Base-by-base conservation (phyloP, 2,888 invertebrate genomes). In the Gandaritis pyraliata region DNA sequence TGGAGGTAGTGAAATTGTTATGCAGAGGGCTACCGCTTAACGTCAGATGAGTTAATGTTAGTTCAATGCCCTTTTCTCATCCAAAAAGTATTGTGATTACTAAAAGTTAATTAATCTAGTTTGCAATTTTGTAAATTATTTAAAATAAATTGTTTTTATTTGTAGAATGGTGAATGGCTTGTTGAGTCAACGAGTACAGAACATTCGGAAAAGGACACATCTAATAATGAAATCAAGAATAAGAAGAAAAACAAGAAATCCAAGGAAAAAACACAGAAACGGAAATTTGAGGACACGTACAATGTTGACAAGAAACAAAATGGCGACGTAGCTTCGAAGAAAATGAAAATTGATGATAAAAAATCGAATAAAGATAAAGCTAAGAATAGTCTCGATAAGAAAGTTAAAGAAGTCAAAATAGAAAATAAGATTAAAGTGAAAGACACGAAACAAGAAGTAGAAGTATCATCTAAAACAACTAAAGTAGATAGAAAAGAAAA, bases 161-260 rank as follows among this genome's bases (percentile, higher is more conserved):
- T 47, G 7, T 78, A 90, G 90, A 83, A 79, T 36, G 83, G 82
- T 6, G 82, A 75, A 1, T 86, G 88, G 86, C 68, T 83, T 61
- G 81, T 87, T 0, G 87, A 86, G 46, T 16, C 81, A 0, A 71
- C 77, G 0, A 64, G 74, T 1, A 72, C 79, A 29, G 75, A 77
- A 1, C 73, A 78, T 15, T 73, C 77, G 56, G 81, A 80, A 52
- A 77, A 75, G 49, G 73, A 79, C 38, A 68, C 72, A 2, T 72
- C 74, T 0, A 76, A 81, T 57, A 84, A 90, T 72, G 82, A 87
- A 74, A 78, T 83, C 58, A 70, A 82, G 69, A 66, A 73, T 43
- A 71, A 78, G 68, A 68, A 74, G 69, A 66, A 74, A 66, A 58
- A 66, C 36, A 23, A 64, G 2, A 64, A 58, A 39, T 4, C 45